phyloP scores from a whole-genome alignment of 2,113 vertebrate genomes.

The Sylvilagus bachmani region DNA sequence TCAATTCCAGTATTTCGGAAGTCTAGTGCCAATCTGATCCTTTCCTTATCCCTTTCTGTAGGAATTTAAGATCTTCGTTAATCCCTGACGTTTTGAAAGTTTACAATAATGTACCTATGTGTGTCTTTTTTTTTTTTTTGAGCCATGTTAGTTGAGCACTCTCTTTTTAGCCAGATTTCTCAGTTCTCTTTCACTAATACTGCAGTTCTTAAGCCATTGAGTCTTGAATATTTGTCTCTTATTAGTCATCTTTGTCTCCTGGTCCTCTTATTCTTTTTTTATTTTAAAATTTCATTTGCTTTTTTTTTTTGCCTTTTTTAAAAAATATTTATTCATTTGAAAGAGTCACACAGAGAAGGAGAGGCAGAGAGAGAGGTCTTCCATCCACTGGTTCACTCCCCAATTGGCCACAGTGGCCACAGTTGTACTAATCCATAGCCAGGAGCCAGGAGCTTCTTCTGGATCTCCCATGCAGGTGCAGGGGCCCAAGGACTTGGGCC shows the following conservation, averaged over 20 bases:
- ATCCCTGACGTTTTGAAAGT: slow-evolving; percentile 3
- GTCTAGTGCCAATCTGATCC: neutral
- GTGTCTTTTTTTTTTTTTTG: neutral
- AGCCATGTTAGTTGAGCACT: neutral
- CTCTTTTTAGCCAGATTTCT: slow-evolving; percentile 43
- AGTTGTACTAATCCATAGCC: no score
- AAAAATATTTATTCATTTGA: no score
- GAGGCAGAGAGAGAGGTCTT: no score
- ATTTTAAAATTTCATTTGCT: slow-evolving; percentile 35
- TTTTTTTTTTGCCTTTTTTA: slow-evolving; percentile 26
- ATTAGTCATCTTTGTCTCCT: neutral
- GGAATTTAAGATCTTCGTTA: neutral
- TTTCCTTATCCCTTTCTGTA: neutral
- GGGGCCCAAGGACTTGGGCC: no score
- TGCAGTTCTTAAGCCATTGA: neutral
- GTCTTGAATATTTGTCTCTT: neutral
- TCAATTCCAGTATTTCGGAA: neutral
- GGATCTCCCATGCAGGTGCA: no score
- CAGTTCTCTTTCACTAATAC: slow-evolving; percentile 22
- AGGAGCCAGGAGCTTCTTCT: no score
- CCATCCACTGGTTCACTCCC: no score
- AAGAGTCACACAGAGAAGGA: no score
- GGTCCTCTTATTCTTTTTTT: slow-evolving; percentile 46
- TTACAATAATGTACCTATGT: neutral
- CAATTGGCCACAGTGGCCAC: no score